Base-by-base conservation (phyloP, 2,113 vertebrate species). In the Gambusia affinis region DNA sequence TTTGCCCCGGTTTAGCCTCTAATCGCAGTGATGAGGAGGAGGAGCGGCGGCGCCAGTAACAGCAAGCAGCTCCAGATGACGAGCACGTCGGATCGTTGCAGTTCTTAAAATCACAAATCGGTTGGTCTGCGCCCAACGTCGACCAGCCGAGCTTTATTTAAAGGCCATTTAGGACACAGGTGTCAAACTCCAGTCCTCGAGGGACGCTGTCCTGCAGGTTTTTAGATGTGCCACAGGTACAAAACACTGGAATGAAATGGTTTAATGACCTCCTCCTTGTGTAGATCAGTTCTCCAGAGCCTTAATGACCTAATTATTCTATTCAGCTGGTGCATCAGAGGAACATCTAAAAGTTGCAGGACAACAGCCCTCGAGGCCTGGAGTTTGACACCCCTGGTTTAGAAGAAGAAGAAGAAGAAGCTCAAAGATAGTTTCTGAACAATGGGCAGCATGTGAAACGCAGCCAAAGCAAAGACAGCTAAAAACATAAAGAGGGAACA, bases 1-100 rank as follows among this genome's bases (percentile, higher is more conserved):
- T 90, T 93, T 88, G 88, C 72, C 70, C 80, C 47, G 84, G 67
- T 87, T 93, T 87, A 85, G 80, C 35, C 70, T 70, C 78, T 71
- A 82, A 90, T 91, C 83, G 80, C 61, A 68, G 72, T 74, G 90
- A 88, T 64, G 12, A 84, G 67, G 78, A 77, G 76, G 14, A 47
- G 44, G 69, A 78, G 54, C 73, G 47, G 51, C 27, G 28, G 67
- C 39, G 30, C 61, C 31, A 76, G 60, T 64, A 44, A 73, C 29
- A n/a, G 69, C n/a, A 11, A 75, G 64, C n/a, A 64, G 67, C 81
- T 30, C 64, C 51, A 71, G 54, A 60, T 60, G 27, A 74, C 73
- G 81, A 62, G 63, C 47, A 57, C 47, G 19, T 39, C 64, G 24
- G 27, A 80, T 76, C 70, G 72, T 51, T 22, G 31, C 33, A 8